Conservation (phyloP, 1,140 invertebrate species). For the Stegodyphus dumicola region DNA sequence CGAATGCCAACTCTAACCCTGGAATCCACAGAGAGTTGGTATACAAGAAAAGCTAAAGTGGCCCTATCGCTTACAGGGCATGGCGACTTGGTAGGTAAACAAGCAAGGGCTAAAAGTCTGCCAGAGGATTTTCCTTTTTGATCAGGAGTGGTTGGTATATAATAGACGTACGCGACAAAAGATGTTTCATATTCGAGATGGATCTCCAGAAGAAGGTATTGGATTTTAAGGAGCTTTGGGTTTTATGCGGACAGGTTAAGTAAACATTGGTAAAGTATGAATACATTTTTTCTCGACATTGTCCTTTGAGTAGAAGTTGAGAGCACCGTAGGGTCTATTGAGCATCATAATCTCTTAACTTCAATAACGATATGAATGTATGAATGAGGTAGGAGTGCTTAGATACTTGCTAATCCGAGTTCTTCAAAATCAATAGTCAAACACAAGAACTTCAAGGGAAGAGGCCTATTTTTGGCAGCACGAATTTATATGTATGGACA, state of each 20-base stretch:
- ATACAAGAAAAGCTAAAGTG: slow-evolving; percentile 43
- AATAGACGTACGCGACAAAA: slow-evolving; percentile 25
- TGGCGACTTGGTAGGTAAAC: slow-evolving; percentile 41
- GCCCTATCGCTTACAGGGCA: slow-evolving; percentile 40
- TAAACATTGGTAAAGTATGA: slow-evolving; percentile 23
- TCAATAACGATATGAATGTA: no score
- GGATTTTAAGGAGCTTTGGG: slow-evolving; percentile 48
- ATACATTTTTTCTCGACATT: background rate
- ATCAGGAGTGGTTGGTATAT: slow-evolving; percentile 6
- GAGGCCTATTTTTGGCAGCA: no score
- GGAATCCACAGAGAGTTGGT: slow-evolving; percentile 13
- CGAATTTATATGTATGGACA: no score
- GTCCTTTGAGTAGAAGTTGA: no score
- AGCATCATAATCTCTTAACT: slow-evolving; percentile 24
- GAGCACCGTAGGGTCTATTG: slow-evolving; percentile 22
- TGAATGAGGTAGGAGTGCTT: no score
- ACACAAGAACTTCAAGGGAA: no score
- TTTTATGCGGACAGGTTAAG: slow-evolving; percentile 19
- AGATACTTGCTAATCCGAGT: no score
- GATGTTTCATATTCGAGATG: slow-evolving; percentile 33
- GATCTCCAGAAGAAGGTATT: slow-evolving; percentile 17
- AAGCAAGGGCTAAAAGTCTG: background rate
- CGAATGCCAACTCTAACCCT: background rate
- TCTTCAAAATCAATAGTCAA: no score
- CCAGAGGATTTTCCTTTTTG: slow-evolving; percentile 1